A percentile compares a stretch with the other conserved stretches of the same genome.
phyloP scores from a whole-genome alignment of 2,888 invertebrate genomes.

The Dendrolimus pini region DNA sequence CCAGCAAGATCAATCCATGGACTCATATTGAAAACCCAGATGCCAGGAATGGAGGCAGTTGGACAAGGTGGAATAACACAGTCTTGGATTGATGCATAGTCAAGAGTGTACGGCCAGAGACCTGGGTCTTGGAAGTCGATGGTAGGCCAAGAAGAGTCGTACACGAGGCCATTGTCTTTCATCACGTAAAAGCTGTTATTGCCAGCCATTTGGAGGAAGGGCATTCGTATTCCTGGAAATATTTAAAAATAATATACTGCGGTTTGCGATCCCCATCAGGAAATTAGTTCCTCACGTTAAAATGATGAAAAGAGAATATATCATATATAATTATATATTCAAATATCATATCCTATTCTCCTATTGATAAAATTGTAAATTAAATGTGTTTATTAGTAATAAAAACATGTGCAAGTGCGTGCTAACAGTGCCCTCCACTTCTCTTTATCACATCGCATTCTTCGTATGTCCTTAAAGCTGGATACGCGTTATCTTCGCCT shows the following conservation, averaged over 20 bases:
- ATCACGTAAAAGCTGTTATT: slow-evolving; percentile 77
- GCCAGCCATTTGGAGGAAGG: slow-evolving; percentile 75
- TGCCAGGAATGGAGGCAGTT: slow-evolving; percentile 69
- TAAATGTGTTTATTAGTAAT: too few relatives aligned
- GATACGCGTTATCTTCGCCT: too few relatives aligned
- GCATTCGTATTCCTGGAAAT: slow-evolving; percentile 63
- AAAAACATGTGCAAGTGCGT: too few relatives aligned
- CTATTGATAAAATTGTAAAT: too few relatives aligned
- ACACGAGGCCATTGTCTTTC: slow-evolving; percentile 59
- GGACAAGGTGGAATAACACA: slow-evolving; percentile 77
- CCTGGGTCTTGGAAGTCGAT: slow-evolving; percentile 46
- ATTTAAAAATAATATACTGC: neutral
- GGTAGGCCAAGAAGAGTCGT: slow-evolving; percentile 80
- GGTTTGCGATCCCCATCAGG: neutral
- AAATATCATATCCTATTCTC: neutral
- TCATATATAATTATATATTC: neutral
- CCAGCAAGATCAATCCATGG: slow-evolving; percentile 64
- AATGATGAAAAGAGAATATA: neutral
- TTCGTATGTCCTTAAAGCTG: too few relatives aligned
- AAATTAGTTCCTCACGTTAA: neutral
- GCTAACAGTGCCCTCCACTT: too few relatives aligned
- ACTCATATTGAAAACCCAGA: slow-evolving; percentile 82
- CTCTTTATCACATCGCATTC: too few relatives aligned
- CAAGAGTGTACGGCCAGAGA: slow-evolving; percentile 82
- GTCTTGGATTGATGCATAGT: slow-evolving; percentile 74